phyloP scores from a whole-genome alignment of 2,888 invertebrate genomes.

The Teleiodes luculella region DNA sequence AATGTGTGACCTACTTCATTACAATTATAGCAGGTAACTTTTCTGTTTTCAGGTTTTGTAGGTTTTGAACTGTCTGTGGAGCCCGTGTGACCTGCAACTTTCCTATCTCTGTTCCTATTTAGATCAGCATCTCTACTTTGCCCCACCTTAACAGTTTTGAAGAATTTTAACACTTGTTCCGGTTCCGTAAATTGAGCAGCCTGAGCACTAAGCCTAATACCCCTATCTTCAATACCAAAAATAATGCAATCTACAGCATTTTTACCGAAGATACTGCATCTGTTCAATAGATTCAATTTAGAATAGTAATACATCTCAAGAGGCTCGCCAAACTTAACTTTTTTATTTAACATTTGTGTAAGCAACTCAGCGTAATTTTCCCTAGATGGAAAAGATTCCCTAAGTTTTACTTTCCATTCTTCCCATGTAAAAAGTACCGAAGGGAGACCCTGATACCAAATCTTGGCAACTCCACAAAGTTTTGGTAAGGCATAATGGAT shows the following conservation, averaged over 20 bases:
- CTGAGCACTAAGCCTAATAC: constrained; percentile 22
- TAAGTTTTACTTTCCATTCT: constrained; percentile 25
- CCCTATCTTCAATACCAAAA: constrained; percentile 26
- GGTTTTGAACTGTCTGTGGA: too few relatives aligned
- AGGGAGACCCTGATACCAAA: constrained; percentile 25
- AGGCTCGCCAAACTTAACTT: constrained; percentile 12
- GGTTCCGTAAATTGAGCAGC: constrained; percentile 7
- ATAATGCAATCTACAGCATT: constrained; percentile 28
- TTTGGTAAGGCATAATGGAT: constrained; percentile 3
- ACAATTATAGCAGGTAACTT: constrained; percentile 1
- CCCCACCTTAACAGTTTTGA: constrained; percentile 2
- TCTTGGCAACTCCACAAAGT: constrained; percentile 14
- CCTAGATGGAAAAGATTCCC: neutral
- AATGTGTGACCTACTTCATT: neutral
- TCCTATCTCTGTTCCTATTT: neutral
- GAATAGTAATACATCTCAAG: constrained; percentile 25
- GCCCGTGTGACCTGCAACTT: neutral
- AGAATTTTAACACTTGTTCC: constrained; percentile 4
- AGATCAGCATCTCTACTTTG: neutral
- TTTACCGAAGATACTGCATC: constrained; percentile 24
- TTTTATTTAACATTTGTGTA: constrained; percentile 8
- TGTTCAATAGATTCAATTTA: constrained; percentile 27
- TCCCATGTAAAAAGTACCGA: constrained; percentile 24
- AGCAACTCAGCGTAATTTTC: constrained; percentile 12
- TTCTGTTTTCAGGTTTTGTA: neutral